Base-by-base conservation (phyloP, 2,888 invertebrate genomes). In the Chaetoderma sp. region DNA sequence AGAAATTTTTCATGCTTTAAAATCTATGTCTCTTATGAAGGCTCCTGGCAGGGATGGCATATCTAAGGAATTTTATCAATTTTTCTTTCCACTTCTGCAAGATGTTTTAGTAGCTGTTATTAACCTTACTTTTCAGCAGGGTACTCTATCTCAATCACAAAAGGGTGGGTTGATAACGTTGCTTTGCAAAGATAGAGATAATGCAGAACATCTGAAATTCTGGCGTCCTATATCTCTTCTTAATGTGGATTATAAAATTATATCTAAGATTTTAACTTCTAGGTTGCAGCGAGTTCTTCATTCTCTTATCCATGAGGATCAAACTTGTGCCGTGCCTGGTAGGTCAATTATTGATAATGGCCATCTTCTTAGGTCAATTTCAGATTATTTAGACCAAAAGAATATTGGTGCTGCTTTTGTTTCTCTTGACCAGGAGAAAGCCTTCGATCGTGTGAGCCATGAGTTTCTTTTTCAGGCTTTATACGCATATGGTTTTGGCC, bases 361-460 rank as follows among this genome's bases (percentile, higher is more conserved):
- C 8, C 70, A 73, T 66, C 44, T 74, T 25, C 47, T 71, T 2
- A 44, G 73, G 18, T 65, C 71, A 61, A 59, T 70, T 25, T 23
- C 65, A 25, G 67, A 71, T 57, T 73, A 67, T 73, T 52, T 62
- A n/a, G 60, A 73, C 18, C 67, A 68, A 45, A 67, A 73, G 54
- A 32, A 74, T 13, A 28, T 68, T 16, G 13, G 44, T 33, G 63
- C 68, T 32, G 57, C 58, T 39, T 71, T 73, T 50, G 66, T 74
- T 33, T 49, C 39, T 60, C 33, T 74, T 32, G 75, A 77, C 47
- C 77, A 75, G 58, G 72, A 70, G 47, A 77, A 75, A 44, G 74
- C 72, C 1, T 75, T 75, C 42, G 73, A 75, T 58, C 57, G 73
- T 45, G 73, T 74, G 16, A 63, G 63, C 21, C 67, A 70, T 55